Conservation (phyloP, 2,797 vertebrate species). For the Saxicola maurus region DNA sequence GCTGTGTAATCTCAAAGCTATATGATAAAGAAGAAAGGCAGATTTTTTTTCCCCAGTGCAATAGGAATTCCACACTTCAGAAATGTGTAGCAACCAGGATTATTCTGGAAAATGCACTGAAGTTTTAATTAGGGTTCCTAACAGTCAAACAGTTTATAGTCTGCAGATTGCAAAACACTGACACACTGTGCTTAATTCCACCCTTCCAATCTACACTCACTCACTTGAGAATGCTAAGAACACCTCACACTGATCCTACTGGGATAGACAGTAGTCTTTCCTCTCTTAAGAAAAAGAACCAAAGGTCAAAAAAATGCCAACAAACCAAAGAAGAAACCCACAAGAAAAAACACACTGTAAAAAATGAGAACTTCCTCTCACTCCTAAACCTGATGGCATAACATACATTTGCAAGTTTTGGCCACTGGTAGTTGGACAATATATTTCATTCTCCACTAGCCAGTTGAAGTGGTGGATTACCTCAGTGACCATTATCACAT, state of each 20-base stretch:
- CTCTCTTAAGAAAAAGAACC: background rate
- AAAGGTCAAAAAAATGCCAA: background rate
- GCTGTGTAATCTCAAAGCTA: background rate
- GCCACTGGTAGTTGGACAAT: background rate
- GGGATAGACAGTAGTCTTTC: background rate
- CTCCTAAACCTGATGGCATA: background rate
- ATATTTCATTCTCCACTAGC: background rate
- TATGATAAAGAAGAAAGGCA: background rate
- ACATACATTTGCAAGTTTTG: background rate
- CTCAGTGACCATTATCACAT: background rate
- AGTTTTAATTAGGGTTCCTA: background rate
- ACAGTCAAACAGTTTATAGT: background rate
- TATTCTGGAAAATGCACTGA: background rate
- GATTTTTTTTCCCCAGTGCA: background rate
- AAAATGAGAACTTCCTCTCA: background rate
- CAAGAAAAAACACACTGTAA: background rate
- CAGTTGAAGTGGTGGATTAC: background rate
- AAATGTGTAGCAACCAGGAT: accelerated
- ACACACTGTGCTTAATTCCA: background rate
- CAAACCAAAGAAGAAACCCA: background rate
- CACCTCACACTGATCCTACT: background rate
- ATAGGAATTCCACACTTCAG: background rate
- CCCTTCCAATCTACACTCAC: background rate
- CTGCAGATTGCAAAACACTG: background rate
- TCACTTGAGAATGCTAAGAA: background rate